Base-by-base conservation (phyloP, 1,140 invertebrate species). In the Drosophila nikananu region DNA sequence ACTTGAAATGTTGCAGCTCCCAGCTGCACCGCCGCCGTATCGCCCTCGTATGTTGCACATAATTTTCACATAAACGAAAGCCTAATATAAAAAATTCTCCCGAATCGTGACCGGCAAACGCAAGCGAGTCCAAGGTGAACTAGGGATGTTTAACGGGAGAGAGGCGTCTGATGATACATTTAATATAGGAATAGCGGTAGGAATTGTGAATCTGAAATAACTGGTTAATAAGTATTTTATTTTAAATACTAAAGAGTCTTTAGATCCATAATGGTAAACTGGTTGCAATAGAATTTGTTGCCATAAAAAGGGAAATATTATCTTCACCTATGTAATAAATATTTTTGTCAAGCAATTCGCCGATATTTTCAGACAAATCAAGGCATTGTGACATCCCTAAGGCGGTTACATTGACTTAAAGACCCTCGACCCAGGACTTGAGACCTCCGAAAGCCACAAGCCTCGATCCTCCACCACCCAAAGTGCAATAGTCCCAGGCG, bases 21-120 rank as follows among this genome's bases (percentile, higher is more conserved):
- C 44, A 73, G 39, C 61, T 49, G 52, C 71, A 64, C 71, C 13
- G n/a, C 30, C 41, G 35, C 37, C 41, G 54, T 23, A 55, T 10
- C 48, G n/a, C 48, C 55, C 75, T 78, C 76, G 65, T 78, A 70
- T 78, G 80, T 80, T 83, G 84, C 84, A 89, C 84, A 89, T 89
- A 89, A 89, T 89, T 89, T 89, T 84, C 81, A 83, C 84, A 89
- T 89, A 89, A 89, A 89, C 81, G 84, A 78, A 87, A 83, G 84
- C 84, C 84, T 89, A 89, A 89, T 89, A 84, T 90, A 89, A 87
- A 77, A 87, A 89, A 89, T 89, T 89, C 70, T 48, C 60, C 61
- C 70, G 57, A 84, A 89, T 89, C 84, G 84, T 89, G 84, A 89
- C 84, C 81, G 67, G 84, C 66, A 89, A 89, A 65, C 77, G 60